A percentile compares a stretch with the other conserved stretches of the same genome.
phyloP scores from a whole-genome alignment of 1,140 invertebrate genomes.

The Scylla paramamosain region DNA sequence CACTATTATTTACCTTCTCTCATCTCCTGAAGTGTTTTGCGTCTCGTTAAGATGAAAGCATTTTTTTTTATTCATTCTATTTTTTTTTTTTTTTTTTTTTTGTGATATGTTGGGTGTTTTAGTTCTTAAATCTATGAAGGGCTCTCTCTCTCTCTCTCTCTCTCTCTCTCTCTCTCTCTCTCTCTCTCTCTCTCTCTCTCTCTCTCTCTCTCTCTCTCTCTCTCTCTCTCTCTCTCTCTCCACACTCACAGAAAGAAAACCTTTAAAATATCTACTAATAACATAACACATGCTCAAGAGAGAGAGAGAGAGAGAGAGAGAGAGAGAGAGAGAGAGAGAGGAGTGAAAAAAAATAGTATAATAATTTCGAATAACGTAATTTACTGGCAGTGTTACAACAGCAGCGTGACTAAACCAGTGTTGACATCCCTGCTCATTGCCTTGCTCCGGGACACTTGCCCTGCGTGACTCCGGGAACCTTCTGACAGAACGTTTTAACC shows the following conservation, averaged over 20 bases:
- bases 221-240: neutral
- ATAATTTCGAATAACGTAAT: too few relatives aligned
- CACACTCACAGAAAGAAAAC: neutral
- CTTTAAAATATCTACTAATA: neutral
- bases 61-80: too few relatives aligned
- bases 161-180: slow-evolving; percentile 20
- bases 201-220: slow-evolving; percentile 2
- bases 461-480: too few relatives aligned
- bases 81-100: neutral
- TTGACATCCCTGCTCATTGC: too few relatives aligned
- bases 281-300: neutral
- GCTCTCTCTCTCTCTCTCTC: slow-evolving; percentile 6
- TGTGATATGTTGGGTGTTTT: neutral
- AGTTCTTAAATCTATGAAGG: neutral
- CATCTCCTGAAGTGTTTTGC: neutral
- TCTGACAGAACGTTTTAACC: too few relatives aligned
- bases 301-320: slow-evolving; percentile 11
- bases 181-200: slow-evolving; percentile 20
- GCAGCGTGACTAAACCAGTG: too few relatives aligned
- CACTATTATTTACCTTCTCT: neutral
- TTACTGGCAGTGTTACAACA: too few relatives aligned
- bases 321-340: slow-evolving; percentile 20
- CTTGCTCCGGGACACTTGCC: too few relatives aligned
- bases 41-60: too few relatives aligned
- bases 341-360: neutral